These are phyloP conservation scores for Protophormia terraenovae DNA, from an alignment of 2,888 invertebrate species.

Conservation along the genomic window DNA sequence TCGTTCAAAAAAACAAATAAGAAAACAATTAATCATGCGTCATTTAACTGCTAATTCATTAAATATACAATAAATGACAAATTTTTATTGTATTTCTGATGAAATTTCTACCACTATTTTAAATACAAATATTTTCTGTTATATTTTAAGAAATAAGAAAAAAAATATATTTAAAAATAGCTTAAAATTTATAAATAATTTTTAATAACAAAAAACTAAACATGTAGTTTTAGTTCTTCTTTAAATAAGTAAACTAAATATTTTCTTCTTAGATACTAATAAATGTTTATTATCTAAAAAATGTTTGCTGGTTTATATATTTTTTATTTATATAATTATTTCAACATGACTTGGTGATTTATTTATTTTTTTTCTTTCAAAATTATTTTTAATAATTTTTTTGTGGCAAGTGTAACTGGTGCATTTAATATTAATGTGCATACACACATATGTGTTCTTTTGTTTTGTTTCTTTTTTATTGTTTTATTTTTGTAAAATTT, in stretches of 20 bases:
- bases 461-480: neutral
- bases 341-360: neutral
- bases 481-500: too few species aligned
- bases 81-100: neutral
- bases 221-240: too few species aligned
- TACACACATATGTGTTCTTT: too few species aligned
- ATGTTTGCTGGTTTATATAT: neutral
- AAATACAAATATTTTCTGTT: too few species aligned
- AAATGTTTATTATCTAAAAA: too few species aligned
- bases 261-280: too few species aligned
- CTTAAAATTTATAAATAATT: too few species aligned
- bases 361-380: neutral
- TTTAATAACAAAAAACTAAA: too few species aligned
- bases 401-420: neutral
- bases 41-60: slow-evolving; percentile 24
- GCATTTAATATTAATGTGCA: slow-evolving; percentile 7
- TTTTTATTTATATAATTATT: slow-evolving; percentile 15
- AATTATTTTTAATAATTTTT: neutral
- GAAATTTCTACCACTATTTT: neutral
- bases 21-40: slow-evolving; percentile 43
- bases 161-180: too few species aligned
- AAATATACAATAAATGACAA: neutral
- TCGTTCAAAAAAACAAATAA: slow-evolving; percentile 12
- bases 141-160: too few species aligned
- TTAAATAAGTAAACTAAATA: too few species aligned